These are phyloP conservation scores for Sebastes cheni DNA, from an alignment of 2,797 vertebrate genomes.

Conservation along the genomic window DNA sequence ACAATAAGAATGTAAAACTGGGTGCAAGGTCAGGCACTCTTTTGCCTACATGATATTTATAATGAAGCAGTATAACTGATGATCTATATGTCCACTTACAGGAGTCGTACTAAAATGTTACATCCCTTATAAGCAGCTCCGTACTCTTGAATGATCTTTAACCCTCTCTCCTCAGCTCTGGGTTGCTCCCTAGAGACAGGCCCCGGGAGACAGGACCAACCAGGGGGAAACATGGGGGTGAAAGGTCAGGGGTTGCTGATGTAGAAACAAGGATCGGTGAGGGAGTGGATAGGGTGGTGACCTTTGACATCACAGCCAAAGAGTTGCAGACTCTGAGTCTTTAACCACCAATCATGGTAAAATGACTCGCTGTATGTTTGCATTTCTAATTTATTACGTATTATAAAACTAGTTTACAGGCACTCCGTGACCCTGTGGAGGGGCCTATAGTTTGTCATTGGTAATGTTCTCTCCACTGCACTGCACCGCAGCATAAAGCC, in stretches of 20 bases:
- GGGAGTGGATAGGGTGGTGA: constrained; percentile 55
- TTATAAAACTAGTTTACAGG: not conserved
- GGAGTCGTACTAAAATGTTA: not conserved
- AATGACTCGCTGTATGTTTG: constrained; percentile 13
- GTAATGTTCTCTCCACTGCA: not conserved
- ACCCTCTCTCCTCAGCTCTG: not conserved
- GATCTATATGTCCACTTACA: not conserved
- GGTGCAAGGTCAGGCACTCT: constrained; percentile 5
- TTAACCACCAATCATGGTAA: constrained; percentile 26
- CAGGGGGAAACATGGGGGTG: constrained; percentile 31
- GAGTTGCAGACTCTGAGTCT: constrained; percentile 48
- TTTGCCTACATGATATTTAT: not conserved
- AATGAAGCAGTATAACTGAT: not conserved
- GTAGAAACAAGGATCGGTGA: constrained; percentile 53
- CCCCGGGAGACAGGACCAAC: constrained; percentile 23
- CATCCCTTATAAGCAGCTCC: not conserved
- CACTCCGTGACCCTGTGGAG: not conserved
- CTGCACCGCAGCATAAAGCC: not conserved
- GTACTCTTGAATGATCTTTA: constrained; percentile 20
- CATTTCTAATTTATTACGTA: constrained; percentile 3
- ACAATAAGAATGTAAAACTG: constrained; percentile 26
- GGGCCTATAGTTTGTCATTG: not conserved
- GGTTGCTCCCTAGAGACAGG: constrained; percentile 10
- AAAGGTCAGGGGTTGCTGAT: constrained; percentile 58
- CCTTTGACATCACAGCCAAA: constrained; percentile 51